phyloP scores from a whole-genome alignment of 64 coral and sea anemone genomes.

The Dendronephthya gigantea region DNA sequence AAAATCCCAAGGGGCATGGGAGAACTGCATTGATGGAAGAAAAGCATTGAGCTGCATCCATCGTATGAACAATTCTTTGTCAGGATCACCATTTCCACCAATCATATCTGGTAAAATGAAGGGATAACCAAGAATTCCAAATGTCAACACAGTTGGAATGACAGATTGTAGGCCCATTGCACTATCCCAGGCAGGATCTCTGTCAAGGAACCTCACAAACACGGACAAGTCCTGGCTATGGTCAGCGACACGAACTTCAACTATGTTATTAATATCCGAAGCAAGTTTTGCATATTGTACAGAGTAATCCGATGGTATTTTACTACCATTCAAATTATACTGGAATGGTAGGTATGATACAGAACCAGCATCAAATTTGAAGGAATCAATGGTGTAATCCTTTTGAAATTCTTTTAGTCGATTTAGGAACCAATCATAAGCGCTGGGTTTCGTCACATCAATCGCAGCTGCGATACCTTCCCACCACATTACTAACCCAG shows the following conservation, averaged over 20 bases:
- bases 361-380: constrained; percentile 54
- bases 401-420: constrained; percentile 52
- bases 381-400: constrained; percentile 54
- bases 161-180: background rate
- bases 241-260: constrained; percentile 7
- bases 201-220: constrained; percentile 8
- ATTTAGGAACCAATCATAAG: constrained; percentile 35
- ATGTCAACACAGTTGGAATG: background rate
- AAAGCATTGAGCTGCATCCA: background rate
- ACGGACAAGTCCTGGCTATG: background rate
- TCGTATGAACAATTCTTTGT: background rate
- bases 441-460: constrained; percentile 38
- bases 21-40: background rate
- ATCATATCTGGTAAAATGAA: constrained; percentile 9
- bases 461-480: constrained; percentile 47
- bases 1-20: background rate
- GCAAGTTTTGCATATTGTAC: background rate
- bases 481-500: constrained; percentile 60
- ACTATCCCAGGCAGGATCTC: background rate
- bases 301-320: constrained; percentile 3
- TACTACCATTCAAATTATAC: background rate
- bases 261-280: background rate
- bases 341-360: background rate
- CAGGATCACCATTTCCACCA: background rate
- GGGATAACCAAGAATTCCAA: background rate